Base-by-base conservation (phyloP, 2,113 vertebrate genomes). In the Myanophis thanlyinensis region DNA sequence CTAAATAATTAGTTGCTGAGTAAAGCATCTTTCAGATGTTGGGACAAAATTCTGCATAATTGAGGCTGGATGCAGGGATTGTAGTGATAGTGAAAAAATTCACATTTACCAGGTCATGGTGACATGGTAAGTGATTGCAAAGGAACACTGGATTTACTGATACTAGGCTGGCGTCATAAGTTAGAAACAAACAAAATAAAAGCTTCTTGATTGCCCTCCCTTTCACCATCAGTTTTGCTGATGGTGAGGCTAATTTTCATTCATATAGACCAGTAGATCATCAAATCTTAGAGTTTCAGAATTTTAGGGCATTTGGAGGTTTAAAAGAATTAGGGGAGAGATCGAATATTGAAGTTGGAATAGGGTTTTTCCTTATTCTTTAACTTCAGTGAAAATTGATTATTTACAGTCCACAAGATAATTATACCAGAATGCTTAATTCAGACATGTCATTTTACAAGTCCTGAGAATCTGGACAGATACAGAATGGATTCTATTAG, bases 1-100 rank as follows among this genome's bases (percentile, higher is more conserved):
- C 97, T 98, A 97, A 97, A 97, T 97, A 98, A 98, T 98, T 97
- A 98, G 97, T 97, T 97, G 97, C 97, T 98, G 98, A 98, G 96
- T 97, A 97, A 98, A 97, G 97, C 98, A 97, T 98, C 97, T 97
- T 94, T 92, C 94, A 96, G 96, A 97, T 97, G 97, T 98, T 97
- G 97, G 97, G 96, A 97, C 97, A 97, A 95, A 97, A 97, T 96
- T 95, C 96, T 97, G 97, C 96, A 97, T 95, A 97, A 96, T 97
- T 97, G 96, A 96, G 96, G 95, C 96, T 95, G 96, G 96, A 96
- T 96, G 97, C 97, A 96, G 96, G 95, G 97, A 96, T 96, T 97
- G 91, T 94, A 94, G 96, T 95, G 97, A 97, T 97, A 98, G 97
- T 96, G 97, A 97, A 98, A 97, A 97, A 97, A 96, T 97, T 96